A percentile compares a stretch with the other conserved stretches of the same genome.
phyloP scores from a whole-genome alignment of 2,888 invertebrate genomes.

The Xanthia togata region DNA sequence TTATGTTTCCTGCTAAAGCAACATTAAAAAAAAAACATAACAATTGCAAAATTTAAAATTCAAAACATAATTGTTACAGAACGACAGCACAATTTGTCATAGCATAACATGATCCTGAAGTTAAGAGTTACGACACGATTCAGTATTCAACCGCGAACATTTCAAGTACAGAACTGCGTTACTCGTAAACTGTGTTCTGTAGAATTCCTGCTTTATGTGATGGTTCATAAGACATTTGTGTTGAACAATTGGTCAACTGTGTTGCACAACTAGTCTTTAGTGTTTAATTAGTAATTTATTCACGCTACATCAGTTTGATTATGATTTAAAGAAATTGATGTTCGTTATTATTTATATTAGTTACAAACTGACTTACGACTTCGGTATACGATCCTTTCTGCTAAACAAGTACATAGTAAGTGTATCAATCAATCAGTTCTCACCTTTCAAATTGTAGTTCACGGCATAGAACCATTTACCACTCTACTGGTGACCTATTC shows the following conservation, averaged over 20 bases:
- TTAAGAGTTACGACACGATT: slow-evolving; percentile 56
- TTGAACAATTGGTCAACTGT: not conserved
- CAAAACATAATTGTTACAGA: slow-evolving; percentile 55
- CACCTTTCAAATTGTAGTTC: not conserved
- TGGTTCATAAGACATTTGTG: slow-evolving; percentile 1
- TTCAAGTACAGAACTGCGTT: slow-evolving; percentile 17
- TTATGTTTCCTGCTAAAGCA: not conserved
- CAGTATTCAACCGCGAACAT: slow-evolving; percentile 42
- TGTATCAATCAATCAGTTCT: not conserved
- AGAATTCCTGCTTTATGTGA: slow-evolving; percentile 25
- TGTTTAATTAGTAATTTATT: not conserved
- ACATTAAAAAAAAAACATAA: slow-evolving; percentile 6
- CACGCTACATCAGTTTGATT: not conserved
- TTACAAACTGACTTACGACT: not conserved
- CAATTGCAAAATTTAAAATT: slow-evolving; percentile 48
- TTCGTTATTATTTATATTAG: no score
- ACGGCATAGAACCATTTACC: not conserved
- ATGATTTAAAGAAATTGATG: not conserved
- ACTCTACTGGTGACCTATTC: not conserved
- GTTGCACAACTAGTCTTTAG: not conserved
- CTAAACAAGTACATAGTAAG: not conserved
- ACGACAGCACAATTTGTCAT: slow-evolving; percentile 55
- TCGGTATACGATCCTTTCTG: not conserved
- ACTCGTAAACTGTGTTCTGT: slow-evolving; percentile 24
- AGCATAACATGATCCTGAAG: slow-evolving; percentile 60